Evolutionary conservation across 2,888 invertebrate genomes (phyloP).

Genomic region (Athalia cordata): DNA sequence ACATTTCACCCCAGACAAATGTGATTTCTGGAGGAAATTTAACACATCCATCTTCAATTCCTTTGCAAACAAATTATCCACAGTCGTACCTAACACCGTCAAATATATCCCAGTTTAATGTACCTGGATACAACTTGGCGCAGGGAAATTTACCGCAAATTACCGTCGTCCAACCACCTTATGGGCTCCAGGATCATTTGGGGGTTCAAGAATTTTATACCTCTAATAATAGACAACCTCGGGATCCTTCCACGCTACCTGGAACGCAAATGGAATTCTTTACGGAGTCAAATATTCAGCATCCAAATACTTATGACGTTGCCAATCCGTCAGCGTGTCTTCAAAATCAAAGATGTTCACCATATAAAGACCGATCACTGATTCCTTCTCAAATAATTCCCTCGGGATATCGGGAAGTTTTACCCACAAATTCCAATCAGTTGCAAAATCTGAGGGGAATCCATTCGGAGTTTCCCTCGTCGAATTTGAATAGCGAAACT

Average conservation of each 20-base stretch:
- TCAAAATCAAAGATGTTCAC: neutral
- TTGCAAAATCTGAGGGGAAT: neutral
- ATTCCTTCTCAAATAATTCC: no score
- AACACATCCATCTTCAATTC: neutral
- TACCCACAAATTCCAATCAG: no score
- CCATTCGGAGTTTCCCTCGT: neutral
- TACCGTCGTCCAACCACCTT: neutral
- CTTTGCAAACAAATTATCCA: slow-evolving; percentile 5
- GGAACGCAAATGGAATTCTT: no score
- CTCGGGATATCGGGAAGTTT: no score
- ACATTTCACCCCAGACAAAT: no score
- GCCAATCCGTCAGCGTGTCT: slow-evolving; percentile 7
- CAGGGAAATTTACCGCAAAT: neutral
- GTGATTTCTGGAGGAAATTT: neutral
- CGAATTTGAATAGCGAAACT: neutral
- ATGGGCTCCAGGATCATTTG: neutral
- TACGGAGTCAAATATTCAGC: no score
- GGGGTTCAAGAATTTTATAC: no score
- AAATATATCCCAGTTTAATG: slow-evolving; percentile 24
- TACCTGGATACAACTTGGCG: neutral
- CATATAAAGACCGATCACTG: neutral
- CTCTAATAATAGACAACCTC: no score
- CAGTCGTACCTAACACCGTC: neutral
- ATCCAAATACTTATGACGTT: neutral
- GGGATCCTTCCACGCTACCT: no score